These are phyloP conservation scores for Ophiodon elongatus DNA, from an alignment of 2,113 vertebrate genomes.

Conservation along the genomic window DNA sequence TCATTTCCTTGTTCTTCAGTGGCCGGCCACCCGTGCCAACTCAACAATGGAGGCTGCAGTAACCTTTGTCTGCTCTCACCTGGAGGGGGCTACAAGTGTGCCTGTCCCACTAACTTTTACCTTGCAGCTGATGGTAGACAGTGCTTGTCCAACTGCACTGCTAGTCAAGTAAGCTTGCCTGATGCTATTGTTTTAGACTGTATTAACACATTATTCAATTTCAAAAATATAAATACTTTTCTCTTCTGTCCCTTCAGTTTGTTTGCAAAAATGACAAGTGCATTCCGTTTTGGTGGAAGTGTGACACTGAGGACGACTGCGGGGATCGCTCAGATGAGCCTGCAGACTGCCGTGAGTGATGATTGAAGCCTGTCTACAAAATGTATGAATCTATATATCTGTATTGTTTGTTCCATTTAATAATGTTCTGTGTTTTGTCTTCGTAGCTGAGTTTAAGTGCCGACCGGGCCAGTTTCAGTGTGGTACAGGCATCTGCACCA, in stretches of 20 bases:
- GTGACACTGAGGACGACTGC: slow-evolving; percentile 98
- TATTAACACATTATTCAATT: background rate
- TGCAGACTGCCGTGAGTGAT: slow-evolving; percentile 93
- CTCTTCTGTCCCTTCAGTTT: slow-evolving; percentile 84
- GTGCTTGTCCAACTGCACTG: slow-evolving; percentile 97
- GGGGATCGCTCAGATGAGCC: slow-evolving; percentile 97
- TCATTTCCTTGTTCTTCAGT: slow-evolving; percentile 79
- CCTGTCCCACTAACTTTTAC: slow-evolving; percentile 98
- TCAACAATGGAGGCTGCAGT: slow-evolving; percentile 93
- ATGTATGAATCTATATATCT: background rate
- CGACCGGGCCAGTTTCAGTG: slow-evolving; percentile 96
- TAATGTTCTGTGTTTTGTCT: slow-evolving; percentile 1
- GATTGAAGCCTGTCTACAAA: background rate
- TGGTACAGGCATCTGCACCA: slow-evolving; percentile 97
- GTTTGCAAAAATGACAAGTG: slow-evolving; percentile 99
- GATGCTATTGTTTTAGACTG: background rate
- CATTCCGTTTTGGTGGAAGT: slow-evolving; percentile 99
- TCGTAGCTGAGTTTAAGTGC: slow-evolving; percentile 93
- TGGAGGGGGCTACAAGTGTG: slow-evolving; percentile 91
- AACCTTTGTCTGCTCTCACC: slow-evolving; percentile 97
- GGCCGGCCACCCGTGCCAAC: slow-evolving; percentile 92
- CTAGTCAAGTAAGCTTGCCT: slow-evolving; percentile 90
- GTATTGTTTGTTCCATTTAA: background rate
- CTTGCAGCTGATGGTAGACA: slow-evolving; percentile 91
- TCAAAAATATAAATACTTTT: rapidly evolving